These are phyloP conservation scores for Pseudonaja textilis DNA, from an alignment of 2,113 vertebrate genomes.

Conservation along the genomic window DNA sequence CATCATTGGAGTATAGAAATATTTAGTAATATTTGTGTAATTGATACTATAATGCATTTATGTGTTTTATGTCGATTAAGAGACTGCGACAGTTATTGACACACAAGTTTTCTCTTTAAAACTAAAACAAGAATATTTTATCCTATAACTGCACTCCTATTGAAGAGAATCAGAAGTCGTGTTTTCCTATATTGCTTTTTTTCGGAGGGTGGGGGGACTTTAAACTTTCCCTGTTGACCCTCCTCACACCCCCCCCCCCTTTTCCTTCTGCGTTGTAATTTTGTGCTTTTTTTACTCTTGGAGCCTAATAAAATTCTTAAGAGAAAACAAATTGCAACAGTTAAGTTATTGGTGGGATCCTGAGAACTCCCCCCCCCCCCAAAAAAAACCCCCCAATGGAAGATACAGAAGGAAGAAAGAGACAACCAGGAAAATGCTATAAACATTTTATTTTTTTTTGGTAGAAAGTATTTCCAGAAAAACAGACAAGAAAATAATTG, in stretches of 20 bases:
- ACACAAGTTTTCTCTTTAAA: background rate
- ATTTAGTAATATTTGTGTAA: background rate
- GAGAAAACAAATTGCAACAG: background rate
- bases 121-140: background rate
- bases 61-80: background rate
- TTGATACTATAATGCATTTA: background rate
- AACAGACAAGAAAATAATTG: slow-evolving; percentile 78
- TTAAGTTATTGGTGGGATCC: background rate
- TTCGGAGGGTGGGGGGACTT: background rate
- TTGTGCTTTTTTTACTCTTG: background rate
- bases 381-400: background rate
- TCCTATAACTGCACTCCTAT: background rate
- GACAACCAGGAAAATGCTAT: slow-evolving; percentile 58
- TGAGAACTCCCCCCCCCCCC: background rate
- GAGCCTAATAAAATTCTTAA: no score
- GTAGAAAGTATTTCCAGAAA: slow-evolving; percentile 74
- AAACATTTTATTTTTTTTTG: slow-evolving; percentile 69
- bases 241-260: background rate
- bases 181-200: background rate
- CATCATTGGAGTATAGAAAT: background rate
- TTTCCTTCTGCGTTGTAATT: background rate
- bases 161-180: background rate
- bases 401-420: background rate
- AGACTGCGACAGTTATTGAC: background rate
- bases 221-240: background rate